Percentiles rank a stretch among this genome's conserved stretches.
Conservation (phyloP, 2,797 vertebrate genomes). For the Spatula clypeata region DNA sequence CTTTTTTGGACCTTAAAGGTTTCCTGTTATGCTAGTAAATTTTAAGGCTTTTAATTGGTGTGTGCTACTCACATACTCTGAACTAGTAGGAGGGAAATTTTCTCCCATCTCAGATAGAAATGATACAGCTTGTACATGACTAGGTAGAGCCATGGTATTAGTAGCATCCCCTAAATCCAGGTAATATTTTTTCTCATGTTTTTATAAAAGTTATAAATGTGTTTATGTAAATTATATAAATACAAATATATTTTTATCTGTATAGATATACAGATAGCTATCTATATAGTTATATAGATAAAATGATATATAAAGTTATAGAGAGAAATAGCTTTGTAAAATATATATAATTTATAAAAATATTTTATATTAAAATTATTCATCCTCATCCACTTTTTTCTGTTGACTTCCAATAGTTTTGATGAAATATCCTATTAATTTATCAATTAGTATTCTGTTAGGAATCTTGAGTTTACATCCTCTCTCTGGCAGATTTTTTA, state of each 20-base stretch:
- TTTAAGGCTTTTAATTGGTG: rapidly evolving
- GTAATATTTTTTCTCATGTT: not conserved
- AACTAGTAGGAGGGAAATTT: not conserved
- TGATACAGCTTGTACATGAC: not conserved
- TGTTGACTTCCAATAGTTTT: not conserved
- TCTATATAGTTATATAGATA: too few relatives aligned
- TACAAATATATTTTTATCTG: too few relatives aligned
- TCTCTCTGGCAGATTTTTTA: not conserved
- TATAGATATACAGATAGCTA: too few relatives aligned
- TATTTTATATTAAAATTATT: not conserved
- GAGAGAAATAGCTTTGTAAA: not conserved
- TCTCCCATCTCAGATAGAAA: not conserved
- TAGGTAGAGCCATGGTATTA: too few relatives aligned
- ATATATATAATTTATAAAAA: not conserved
- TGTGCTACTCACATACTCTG: not conserved
- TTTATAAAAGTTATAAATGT: not conserved
- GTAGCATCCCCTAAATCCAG: not conserved
- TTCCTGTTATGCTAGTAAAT: not conserved
- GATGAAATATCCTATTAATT: not conserved
- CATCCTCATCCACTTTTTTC: not conserved
- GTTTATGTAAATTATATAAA: too few relatives aligned
- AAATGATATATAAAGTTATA: not conserved
- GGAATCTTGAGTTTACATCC: rapidly evolving
- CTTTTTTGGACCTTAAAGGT: not conserved
- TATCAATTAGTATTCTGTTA: not conserved